Evolutionary conservation across 2,888 invertebrate genomes (phyloP).

Genomic region (Pseudoips prasinana): DNA sequence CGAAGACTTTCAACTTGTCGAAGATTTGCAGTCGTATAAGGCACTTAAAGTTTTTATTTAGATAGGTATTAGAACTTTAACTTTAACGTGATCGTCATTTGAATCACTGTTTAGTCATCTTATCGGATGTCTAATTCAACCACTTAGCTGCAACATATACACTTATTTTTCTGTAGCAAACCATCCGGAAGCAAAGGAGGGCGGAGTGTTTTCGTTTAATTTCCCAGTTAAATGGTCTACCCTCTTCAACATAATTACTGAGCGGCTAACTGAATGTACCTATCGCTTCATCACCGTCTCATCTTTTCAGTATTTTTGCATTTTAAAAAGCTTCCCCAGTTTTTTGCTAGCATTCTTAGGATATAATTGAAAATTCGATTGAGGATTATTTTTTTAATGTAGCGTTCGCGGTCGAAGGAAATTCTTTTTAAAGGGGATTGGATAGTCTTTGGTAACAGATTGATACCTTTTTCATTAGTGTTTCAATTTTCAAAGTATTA

Average conservation of each 20-base stretch:
- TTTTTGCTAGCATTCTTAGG: slow-evolving; percentile 36
- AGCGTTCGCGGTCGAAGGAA: slow-evolving; percentile 8
- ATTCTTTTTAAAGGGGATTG: slow-evolving; percentile 1
- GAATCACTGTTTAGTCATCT: too few species aligned
- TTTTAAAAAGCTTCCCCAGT: slow-evolving; percentile 51
- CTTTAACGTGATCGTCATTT: too few species aligned
- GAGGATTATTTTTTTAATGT: slow-evolving; percentile 27
- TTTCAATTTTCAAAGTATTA: too few species aligned
- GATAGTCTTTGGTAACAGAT: too few species aligned
- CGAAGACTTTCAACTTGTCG: too few species aligned
- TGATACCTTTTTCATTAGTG: too few species aligned
- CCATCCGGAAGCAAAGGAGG: slow-evolving; percentile 35
- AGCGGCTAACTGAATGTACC: slow-evolving; percentile 55
- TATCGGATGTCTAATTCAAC: too few species aligned
- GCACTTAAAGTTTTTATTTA: too few species aligned
- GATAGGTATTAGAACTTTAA: too few species aligned
- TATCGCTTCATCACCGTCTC: slow-evolving; percentile 58
- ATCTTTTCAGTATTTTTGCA: slow-evolving; percentile 57
- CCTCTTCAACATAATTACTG: slow-evolving; percentile 67
- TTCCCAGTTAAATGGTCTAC: slow-evolving; percentile 64
- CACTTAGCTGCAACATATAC: slow-evolving; percentile 10
- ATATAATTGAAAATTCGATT: slow-evolving; percentile 48
- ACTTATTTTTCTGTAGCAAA: slow-evolving; percentile 37
- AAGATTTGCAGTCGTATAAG: too few species aligned
- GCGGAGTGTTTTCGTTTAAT: slow-evolving; percentile 73